Evolutionary conservation across 2,888 invertebrate genomes (phyloP), one percentile per base, ranked within the genome.

Genomic region (Thecocarcelia acutangulata): DNA sequence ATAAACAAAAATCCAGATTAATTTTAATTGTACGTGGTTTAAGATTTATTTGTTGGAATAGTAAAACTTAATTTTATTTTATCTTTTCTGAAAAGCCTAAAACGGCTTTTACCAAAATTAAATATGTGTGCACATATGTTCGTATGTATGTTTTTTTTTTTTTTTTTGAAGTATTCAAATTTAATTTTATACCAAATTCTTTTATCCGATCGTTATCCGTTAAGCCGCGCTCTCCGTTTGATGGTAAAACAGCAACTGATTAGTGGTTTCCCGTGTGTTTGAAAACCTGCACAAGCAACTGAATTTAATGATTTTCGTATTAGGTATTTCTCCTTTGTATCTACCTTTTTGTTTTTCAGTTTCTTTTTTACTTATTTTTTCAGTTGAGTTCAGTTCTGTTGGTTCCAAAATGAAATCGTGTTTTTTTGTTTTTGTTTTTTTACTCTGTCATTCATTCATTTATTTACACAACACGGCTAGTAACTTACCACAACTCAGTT

Each of bases 201-300:
- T 37, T 33, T 44, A 37, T 33, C 63, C 75, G 44, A 24, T 59
- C 69, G 66, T 66, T 77, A 63, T 80, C 66, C 80, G 80, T 80
- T 68, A 64, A 73, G 64, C 76, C 78, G 82, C 83, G 80, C 77
- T 83, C 83, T 75, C 80, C 64, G 82, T 40, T 83, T 79, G 84
- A 56, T 84, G 85, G 85, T 76, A 75, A 83, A 83, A 84, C 84
- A 85, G 83, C 85, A 85, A 85, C 85, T 85, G 84, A 84, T 83
- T 76, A 74, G 70, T 82, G 70, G 70, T 82, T 82, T 78, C 66
- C 82, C 78, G 78, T 82, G 54, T 78, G 40, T 72, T 52, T 52
- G 73, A 83, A 83, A 82, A 75, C 78, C 75, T 82, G 77, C 80
- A 83, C 83, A 83, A 81, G 72, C 78, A 69, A 68, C 70, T 78